phyloP scores from a whole-genome alignment of 2,113 vertebrate species.

The Nibea coibor region DNA sequence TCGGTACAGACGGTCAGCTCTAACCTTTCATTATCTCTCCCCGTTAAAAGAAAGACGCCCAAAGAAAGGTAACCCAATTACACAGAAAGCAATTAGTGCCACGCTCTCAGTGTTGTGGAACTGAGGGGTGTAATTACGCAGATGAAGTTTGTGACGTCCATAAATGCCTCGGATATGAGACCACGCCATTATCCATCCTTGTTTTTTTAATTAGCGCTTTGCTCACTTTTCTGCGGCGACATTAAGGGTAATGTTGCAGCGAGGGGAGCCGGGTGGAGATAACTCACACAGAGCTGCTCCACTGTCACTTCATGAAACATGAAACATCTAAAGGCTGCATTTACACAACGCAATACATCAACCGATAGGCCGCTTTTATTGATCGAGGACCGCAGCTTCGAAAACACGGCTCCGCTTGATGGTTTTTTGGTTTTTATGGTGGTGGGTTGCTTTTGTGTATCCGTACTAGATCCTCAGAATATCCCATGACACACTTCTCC shows the following conservation, averaged over 20 bases:
- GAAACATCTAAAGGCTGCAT: constrained; percentile 19
- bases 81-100: constrained; percentile 79
- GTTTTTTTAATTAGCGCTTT: constrained; percentile 66
- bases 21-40: constrained; percentile 62
- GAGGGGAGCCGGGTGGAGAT: constrained; percentile 14
- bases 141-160: constrained; percentile 72
- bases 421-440: not conserved
- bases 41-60: constrained; percentile 35
- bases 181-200: constrained; percentile 51
- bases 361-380: not conserved
- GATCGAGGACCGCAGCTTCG: not conserved
- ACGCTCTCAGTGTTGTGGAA: constrained; percentile 76
- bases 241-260: constrained; percentile 59
- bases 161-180: constrained; percentile 59
- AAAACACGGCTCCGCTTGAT: constrained; percentile 4
- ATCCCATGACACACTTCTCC: not conserved
- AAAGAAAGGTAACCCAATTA: constrained; percentile 78
- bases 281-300: constrained; percentile 35
- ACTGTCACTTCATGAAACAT: constrained; percentile 38
- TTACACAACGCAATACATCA: constrained; percentile 7
- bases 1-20: constrained; percentile 67
- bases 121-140: constrained; percentile 78
- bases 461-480: not conserved
- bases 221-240: constrained; percentile 33
- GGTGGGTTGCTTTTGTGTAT: constrained; percentile 9